These are phyloP conservation scores for Sminthurides aquaticus DNA, from an alignment of 2,888 invertebrate species.

Conservation along the genomic window DNA sequence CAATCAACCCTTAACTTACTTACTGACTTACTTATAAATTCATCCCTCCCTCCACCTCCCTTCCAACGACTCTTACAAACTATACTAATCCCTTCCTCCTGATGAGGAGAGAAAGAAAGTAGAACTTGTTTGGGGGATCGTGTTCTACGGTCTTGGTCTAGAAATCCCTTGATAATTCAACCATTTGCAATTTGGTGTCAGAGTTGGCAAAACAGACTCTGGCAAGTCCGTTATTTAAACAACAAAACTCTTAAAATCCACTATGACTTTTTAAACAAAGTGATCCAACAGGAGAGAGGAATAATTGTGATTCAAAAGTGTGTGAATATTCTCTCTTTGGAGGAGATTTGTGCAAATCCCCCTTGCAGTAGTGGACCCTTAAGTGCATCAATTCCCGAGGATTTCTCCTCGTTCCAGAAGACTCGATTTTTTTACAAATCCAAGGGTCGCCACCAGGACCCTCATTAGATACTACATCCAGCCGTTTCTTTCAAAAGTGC, in stretches of 20 bases:
- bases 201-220: constrained; percentile 20
- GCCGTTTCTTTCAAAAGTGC: not conserved
- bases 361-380: not conserved
- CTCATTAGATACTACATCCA: not conserved
- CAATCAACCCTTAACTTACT: no score
- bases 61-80: no score
- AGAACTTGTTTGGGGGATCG: constrained; percentile 36
- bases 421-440: no score
- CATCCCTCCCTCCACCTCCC: no score
- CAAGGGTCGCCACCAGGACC: not conserved
- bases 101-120: constrained; percentile 42
- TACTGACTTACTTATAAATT: no score
- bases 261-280: not conserved
- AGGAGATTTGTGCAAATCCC: not conserved
- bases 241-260: not conserved
- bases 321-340: constrained; percentile 1
- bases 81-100: no score
- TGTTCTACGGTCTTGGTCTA: constrained; percentile 30
- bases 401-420: not conserved
- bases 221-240: constrained; percentile 7
- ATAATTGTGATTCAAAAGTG: no score
- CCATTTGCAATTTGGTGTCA: constrained; percentile 42
- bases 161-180: constrained; percentile 42
- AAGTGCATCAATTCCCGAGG: not conserved
- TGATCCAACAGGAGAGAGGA: no score